Evolutionary conservation across 2,113 vertebrate species (phyloP), one percentile per base, ranked within the genome.

Genomic region (Boleophthalmus pectinirostris): DNA sequence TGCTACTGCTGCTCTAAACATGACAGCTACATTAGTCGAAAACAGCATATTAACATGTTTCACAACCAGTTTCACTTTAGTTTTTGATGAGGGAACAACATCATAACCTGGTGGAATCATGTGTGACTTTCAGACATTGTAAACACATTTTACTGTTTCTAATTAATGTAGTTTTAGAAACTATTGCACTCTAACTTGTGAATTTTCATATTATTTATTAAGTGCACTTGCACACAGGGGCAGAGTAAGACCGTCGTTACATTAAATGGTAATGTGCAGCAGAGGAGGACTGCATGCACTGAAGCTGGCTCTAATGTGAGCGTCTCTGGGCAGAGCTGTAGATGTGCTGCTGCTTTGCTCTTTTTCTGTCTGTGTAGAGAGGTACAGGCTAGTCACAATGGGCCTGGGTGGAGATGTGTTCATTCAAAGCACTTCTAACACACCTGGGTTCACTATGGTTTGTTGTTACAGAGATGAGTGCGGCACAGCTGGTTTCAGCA

Each of bases 291-390:
- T 82, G 72, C 73, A 78, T 72, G 71, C 77, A 77, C 64, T 78
- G 87, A 90, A 83, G 88, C 84, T 82, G 68, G 14, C 79, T 89
- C 88, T 94, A 93, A 92, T 92, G 93, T 93, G 93, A 93, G 93
- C 78, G 81, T 82, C 84, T 74, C 82, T 85, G 85, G 87, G 85
- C 90, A 80, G 75, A 69, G 87, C 82, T 90, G 73, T 81, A 78
- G 74, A 66, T 79, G 88, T 87, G 81, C 85, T 80, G 84, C 89
- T 84, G 76, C 76, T 75, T 75, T 61, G 77, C 80, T 77, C 82
- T 85, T 78, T 77, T 85, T 90, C 81, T 87, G 71, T 78, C 43
- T 86, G 67, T 54, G 46, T 77, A 74, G 24, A 75, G 82, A 81
- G 89, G 89, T 85, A 82, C 66, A 66, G 85, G 72, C 72, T 43